phyloP scores from a whole-genome alignment of 2,888 invertebrate species.

The Galeopsomyia nigrocyanea region DNA sequence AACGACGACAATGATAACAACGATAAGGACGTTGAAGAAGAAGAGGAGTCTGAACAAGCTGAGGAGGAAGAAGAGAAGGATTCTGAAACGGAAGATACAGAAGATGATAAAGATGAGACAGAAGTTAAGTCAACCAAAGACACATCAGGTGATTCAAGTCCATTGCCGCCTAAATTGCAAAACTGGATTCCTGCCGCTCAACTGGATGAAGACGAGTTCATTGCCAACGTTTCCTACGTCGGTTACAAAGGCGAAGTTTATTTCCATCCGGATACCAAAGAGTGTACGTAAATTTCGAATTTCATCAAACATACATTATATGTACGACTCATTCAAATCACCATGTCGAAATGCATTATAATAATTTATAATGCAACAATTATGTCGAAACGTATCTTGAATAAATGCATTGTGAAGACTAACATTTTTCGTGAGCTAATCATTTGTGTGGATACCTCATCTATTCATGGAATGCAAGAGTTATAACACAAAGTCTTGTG shows the following conservation, averaged over 20 bases:
- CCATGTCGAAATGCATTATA: too few species aligned
- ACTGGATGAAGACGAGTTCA: constrained; percentile 71
- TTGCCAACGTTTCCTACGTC: constrained; percentile 76
- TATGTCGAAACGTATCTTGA: too few species aligned
- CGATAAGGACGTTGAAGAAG: background rate
- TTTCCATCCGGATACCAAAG: constrained; percentile 61
- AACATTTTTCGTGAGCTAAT: too few species aligned
- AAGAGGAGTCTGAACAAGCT: too few species aligned
- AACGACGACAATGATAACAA: background rate
- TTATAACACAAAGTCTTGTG: too few species aligned
- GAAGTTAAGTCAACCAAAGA: background rate
- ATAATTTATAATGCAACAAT: too few species aligned
- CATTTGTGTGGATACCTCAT: too few species aligned
- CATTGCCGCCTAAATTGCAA: constrained; percentile 55
- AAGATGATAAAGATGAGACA: background rate
- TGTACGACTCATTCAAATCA: too few species aligned
- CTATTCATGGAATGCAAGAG: too few species aligned
- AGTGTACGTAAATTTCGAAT: constrained; percentile 49
- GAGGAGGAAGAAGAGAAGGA: too few species aligned
- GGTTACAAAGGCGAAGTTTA: constrained; percentile 70
- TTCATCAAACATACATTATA: constrained; percentile 29
- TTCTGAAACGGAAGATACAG: background rate
- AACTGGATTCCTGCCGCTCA: constrained; percentile 76
- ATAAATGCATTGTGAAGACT: too few species aligned
- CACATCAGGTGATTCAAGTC: constrained; percentile 18